Percentiles rank a stretch among this genome's conserved stretches.
Evolutionary conservation across 2,888 invertebrate species (phyloP).

Genomic region (Agrenia bidenticulata): DNA sequence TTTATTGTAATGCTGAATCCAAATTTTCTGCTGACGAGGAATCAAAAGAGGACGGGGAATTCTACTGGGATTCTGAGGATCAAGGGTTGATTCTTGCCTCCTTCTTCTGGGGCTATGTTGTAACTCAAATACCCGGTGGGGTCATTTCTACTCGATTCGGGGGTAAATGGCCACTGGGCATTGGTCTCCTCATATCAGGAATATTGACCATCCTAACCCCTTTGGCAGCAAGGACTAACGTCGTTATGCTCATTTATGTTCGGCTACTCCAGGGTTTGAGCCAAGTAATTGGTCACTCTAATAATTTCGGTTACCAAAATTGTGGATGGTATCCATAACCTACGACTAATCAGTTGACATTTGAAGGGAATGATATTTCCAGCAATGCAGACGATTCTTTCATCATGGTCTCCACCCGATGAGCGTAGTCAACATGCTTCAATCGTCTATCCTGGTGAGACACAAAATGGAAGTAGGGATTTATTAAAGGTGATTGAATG

Average conservation of each 20-base stretch:
- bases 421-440: conserved; percentile 88
- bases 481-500: no score
- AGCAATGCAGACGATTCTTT: conserved; percentile 88
- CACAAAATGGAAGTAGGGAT: no score
- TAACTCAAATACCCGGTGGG: conserved; percentile 48
- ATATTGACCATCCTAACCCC: conserved; percentile 47
- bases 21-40: no score
- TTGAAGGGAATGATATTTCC: conserved; percentile 82
- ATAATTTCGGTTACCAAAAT: no score
- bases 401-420: conserved; percentile 87
- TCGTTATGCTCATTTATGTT: conserved; percentile 30
- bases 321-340: no score
- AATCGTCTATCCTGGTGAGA: conserved; percentile 76
- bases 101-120: conserved; percentile 49
- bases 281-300: conserved; percentile 35
- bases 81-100: conserved; percentile 43
- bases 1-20: no score
- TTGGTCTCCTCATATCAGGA: conserved; percentile 43
- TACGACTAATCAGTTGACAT: neutral
- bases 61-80: conserved; percentile 38
- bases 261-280: conserved; percentile 48
- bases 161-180: conserved; percentile 48
- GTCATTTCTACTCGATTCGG: conserved; percentile 36
- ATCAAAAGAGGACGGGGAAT: conserved; percentile 23
- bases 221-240: conserved; percentile 33